These are phyloP conservation scores for Lepetodrilus schrolli DNA, from an alignment of 2,888 invertebrate species.

Conservation along the genomic window DNA sequence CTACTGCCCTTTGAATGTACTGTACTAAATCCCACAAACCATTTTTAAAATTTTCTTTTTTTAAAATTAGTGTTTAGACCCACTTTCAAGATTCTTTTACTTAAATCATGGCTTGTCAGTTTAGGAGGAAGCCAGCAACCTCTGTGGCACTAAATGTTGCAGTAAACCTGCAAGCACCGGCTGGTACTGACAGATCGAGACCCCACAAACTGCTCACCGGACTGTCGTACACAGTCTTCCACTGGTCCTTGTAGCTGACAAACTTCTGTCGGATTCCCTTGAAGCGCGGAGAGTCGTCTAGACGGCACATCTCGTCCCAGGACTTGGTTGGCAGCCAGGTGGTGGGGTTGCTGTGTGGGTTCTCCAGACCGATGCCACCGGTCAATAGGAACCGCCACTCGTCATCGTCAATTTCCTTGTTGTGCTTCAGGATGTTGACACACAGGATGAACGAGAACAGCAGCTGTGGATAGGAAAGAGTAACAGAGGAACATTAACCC, in stretches of 20 bases:
- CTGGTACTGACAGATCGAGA: no score
- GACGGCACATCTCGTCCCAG: constrained; percentile 78
- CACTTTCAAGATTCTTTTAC: no score
- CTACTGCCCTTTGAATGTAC: no score
- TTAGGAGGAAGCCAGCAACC: no score
- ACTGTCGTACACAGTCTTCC: constrained; percentile 83
- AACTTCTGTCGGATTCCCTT: constrained; percentile 73
- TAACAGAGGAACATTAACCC: background rate
- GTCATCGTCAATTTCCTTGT: constrained; percentile 76
- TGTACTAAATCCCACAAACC: no score
- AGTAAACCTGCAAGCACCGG: no score
- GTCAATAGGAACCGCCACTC: constrained; percentile 92
- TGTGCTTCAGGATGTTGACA: constrained; percentile 75
- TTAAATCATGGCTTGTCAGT: no score
- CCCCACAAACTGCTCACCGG: constrained; percentile 77
- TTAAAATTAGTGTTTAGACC: no score
- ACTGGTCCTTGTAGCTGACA: constrained; percentile 70
- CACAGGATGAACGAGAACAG: constrained; percentile 76
- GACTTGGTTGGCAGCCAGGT: constrained; percentile 87
- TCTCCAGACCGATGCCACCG: constrained; percentile 87
- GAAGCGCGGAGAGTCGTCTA: constrained; percentile 72
- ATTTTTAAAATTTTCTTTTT: no score
- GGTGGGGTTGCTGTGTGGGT: constrained; percentile 85
- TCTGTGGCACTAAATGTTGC: no score
- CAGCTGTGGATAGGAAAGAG: constrained; percentile 63